Evolutionary conservation across 2,113 vertebrate genomes (phyloP), one percentile per base, ranked within the genome.

Genomic region (Mus spicilegus): DNA sequence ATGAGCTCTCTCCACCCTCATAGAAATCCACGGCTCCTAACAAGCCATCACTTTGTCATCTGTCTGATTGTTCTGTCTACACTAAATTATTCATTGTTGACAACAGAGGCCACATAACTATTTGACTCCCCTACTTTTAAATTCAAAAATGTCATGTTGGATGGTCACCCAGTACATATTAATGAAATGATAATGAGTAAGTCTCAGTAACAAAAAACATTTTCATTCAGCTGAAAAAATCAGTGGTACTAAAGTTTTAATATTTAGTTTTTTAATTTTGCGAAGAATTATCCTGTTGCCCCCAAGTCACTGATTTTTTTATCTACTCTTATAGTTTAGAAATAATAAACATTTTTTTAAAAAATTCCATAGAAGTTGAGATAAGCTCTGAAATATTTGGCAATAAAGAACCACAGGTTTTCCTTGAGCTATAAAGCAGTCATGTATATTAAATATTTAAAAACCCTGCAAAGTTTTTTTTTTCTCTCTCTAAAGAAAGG

Each of bases 401-500:
- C 90, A 96, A 63, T 97, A 97, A 96, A 94, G 72, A 97, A 86
- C 4, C 46, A 54, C 58, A 89, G 65, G 67, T 95, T 96, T 97
- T 96, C 87, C 73, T 97, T 65, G 88, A 96, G 91, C 95, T 93
- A 36, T 73, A 95, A 92, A 97, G 77, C 72, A 95, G 69, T 56
- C 85, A 65, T 90, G 77, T 78, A 30, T 90, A 95, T 97, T 96
- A 98, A 98, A 98, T 97, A 97, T 97, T 98, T 96, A 92, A 96
- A 96, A 93, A 39, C 46, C 3, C 65, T 46, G 89, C 46, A 69
- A 96, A 92, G 30, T 91, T 85, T 97, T 92, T 78, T 56, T 56
- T 80, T 67, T 94, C 89, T 93, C 58, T 94, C 89, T 93, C 58
- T 65, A 14, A 65, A 85, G 58, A 85, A 85, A 46, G 56, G 91